These are phyloP conservation scores for Orchesella flavescens DNA, from an alignment of 2,888 invertebrate species.

Conservation along the genomic window DNA sequence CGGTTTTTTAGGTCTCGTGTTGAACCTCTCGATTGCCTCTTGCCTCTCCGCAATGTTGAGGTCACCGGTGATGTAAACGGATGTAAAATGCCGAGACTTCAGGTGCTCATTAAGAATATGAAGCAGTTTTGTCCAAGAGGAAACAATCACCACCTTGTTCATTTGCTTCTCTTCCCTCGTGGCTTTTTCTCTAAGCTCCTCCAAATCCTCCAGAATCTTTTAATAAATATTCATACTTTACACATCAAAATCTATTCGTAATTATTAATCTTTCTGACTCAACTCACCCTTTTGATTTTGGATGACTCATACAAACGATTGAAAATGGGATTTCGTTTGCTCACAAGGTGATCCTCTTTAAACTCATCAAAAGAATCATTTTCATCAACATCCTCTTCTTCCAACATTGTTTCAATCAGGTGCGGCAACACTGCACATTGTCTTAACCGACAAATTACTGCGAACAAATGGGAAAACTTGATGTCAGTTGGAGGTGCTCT, in stretches of 20 bases:
- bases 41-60: constrained; percentile 56
- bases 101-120: constrained; percentile 83
- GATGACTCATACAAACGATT: constrained; percentile 60
- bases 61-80: constrained; percentile 83
- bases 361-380: constrained; percentile 74
- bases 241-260: too few species aligned
- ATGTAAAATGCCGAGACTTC: constrained; percentile 76
- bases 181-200: constrained; percentile 76
- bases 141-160: constrained; percentile 89
- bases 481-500: constrained; percentile 71
- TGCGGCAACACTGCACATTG: constrained; percentile 93
- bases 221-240: background rate
- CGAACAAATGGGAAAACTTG: constrained; percentile 80
- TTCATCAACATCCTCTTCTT: constrained; percentile 75
- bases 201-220: constrained; percentile 65
- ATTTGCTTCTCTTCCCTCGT: constrained; percentile 77
- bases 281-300: constrained; percentile 63
- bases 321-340: constrained; percentile 66
- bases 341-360: constrained; percentile 53
- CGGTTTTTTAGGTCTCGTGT: constrained; percentile 53
- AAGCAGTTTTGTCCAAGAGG: constrained; percentile 92
- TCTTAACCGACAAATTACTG: constrained; percentile 86
- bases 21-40: constrained; percentile 63
- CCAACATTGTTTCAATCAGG: constrained; percentile 81
- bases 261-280: too few species aligned